These are phyloP conservation scores for Macrotus californicus DNA, from an alignment of 2,113 vertebrate genomes.

Conservation along the genomic window DNA sequence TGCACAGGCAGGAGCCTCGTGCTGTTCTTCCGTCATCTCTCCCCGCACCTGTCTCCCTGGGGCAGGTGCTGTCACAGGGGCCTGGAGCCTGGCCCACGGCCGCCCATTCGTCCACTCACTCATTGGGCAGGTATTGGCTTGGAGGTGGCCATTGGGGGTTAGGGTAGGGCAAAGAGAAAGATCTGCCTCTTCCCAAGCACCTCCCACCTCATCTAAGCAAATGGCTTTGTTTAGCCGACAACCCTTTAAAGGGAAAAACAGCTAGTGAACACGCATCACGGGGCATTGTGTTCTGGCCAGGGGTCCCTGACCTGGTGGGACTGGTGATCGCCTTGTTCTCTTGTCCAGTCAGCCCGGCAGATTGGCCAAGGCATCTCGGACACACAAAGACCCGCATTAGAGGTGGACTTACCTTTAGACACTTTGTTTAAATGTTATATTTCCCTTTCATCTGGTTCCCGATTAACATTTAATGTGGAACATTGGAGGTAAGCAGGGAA, in stretches of 20 bases:
- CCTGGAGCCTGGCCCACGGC: not conserved
- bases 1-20: no score
- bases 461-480: not conserved
- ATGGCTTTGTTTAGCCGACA: no score
- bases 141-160: not conserved
- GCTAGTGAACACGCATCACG: not conserved
- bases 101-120: not conserved
- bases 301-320: no score
- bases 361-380: not conserved
- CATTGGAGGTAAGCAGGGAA: not conserved
- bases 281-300: not conserved
- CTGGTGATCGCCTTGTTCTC: fast-evolving
- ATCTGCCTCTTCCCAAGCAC: fast-evolving
- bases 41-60: not conserved
- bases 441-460: not conserved
- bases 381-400: not conserved
- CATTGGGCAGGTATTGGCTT: not conserved
- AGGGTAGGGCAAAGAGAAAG: not conserved
- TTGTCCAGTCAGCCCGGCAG: not conserved
- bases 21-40: not conserved
- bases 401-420: fast-evolving
- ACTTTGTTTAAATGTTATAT: not conserved
- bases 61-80: not conserved
- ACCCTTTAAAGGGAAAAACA: not conserved
- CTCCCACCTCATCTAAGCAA: not conserved